Base-by-base conservation (phyloP, 2,888 invertebrate genomes). In the Latheticus oryzae region DNA sequence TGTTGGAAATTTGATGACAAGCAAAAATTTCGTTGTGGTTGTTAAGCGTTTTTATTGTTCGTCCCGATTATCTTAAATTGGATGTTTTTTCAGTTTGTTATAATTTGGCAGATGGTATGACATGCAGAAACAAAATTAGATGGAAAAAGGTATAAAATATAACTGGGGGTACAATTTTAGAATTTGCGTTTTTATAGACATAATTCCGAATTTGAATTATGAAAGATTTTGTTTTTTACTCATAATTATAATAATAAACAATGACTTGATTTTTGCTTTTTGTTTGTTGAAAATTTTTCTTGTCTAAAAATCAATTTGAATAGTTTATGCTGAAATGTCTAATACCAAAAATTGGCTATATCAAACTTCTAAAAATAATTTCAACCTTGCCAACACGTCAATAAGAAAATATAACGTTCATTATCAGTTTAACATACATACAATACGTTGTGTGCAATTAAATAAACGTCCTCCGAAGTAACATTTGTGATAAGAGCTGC, bases 71-170 rank as follows among this genome's bases (percentile, higher is more conserved):
- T 56, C 56, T 26, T 26, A 50, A 50, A 56, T 56, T 23, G 42
- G 43, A 13, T 50, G 43, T 56, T 56, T 56, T n/a, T 50, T 32
- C 56, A 50, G 50, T 50, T 50, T 55, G 48, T 38, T 43, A 35
- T 33, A 38, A 55, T 40, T 47, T 56, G 50, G 48, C 50, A 56
- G 56, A 56, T 56, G 56, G 40, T 56, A 50, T 56, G 56, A 56
- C 40, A 32, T 32, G 40, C 56, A 28, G 35, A 50, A 50, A 51
- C 13, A 28, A 30, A 7, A 23, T 12, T 21, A 12, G 47, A 23
- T n/a, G n/a, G n/a, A n/a, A n/a, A n/a, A n/a, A n/a, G n/a, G n/a
- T n/a, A n/a, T n/a, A n/a, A n/a, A n/a, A n/a, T n/a, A n/a, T n/a
- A n/a, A n/a, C n/a, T n/a, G n/a, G n/a, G n/a, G n/a, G n/a, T n/a